phyloP scores from a whole-genome alignment of 2,113 vertebrate species.

The Riparia riparia region DNA sequence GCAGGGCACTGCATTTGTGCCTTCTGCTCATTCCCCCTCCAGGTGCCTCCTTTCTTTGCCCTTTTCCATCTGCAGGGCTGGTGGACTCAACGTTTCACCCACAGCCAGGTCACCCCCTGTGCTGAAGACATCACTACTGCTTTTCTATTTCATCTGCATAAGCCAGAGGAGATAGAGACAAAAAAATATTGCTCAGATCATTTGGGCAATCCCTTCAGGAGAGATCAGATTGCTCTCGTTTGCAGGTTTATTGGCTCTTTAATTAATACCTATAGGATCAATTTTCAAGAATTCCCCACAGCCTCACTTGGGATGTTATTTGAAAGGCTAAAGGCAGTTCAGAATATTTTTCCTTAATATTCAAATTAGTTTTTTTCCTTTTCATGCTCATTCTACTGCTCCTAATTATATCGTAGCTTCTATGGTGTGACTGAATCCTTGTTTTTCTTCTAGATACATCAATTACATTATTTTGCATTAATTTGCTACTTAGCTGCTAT shows the following conservation, averaged over 20 bases:
- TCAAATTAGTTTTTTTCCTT: background rate
- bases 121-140: background rate
- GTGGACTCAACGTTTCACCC: fast-evolving
- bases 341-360: background rate
- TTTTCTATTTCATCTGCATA: background rate
- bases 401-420: background rate
- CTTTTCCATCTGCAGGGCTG: background rate
- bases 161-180: background rate
- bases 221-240: background rate
- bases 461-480: background rate
- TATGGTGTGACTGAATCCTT: background rate
- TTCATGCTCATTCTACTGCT: slow-evolving; percentile 29
- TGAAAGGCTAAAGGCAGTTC: slow-evolving; percentile 11
- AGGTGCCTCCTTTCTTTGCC: background rate
- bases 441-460: background rate
- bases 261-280: slow-evolving; percentile 42
- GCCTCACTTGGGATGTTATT: background rate
- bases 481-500: background rate
- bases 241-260: slow-evolving; percentile 3
- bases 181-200: background rate
- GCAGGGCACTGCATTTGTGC: background rate
- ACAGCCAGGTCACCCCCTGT: background rate
- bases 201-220: background rate
- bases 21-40: background rate
- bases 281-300: background rate